A percentile compares a stretch with the other conserved stretches of the same genome.
Evolutionary conservation across 1,140 invertebrate genomes (phyloP).

Genomic region (Diprion similis): DNA sequence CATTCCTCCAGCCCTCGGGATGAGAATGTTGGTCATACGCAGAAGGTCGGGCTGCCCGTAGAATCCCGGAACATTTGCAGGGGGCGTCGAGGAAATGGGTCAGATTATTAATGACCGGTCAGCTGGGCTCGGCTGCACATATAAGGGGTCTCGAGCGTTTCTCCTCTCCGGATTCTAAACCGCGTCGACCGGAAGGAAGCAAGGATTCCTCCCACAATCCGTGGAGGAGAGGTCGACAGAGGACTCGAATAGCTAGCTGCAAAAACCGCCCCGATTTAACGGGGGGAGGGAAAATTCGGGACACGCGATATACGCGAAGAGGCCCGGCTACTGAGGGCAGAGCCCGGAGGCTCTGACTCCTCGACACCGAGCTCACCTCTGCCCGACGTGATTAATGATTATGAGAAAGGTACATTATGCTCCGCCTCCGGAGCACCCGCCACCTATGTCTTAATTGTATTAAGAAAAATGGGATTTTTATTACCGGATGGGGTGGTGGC

Average conservation of each 20-base stretch:
- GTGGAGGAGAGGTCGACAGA: too few relatives aligned
- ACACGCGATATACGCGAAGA: neutral
- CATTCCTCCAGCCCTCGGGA: too few relatives aligned
- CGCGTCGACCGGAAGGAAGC: neutral
- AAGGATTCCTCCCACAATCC: neutral
- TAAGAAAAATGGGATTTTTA: slow-evolving; percentile 47
- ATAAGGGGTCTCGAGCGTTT: neutral
- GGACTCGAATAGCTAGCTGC: too few relatives aligned
- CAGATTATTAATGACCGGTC: slow-evolving; percentile 62
- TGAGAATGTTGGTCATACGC: neutral
- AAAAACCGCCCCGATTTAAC: neutral
- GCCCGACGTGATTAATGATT: slow-evolving; percentile 58
- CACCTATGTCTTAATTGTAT: slow-evolving; percentile 52
- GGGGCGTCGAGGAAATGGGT: slow-evolving; percentile 57
- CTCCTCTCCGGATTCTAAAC: neutral
- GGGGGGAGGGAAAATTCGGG: neutral
- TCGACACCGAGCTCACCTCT: slow-evolving; percentile 37
- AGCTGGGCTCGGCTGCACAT: slow-evolving; percentile 36
- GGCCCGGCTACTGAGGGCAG: neutral
- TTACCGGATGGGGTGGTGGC: slow-evolving; percentile 23
- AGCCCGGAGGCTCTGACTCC: neutral
- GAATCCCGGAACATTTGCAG: slow-evolving; percentile 15
- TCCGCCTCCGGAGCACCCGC: slow-evolving; percentile 27
- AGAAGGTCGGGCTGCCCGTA: neutral
- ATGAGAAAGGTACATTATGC: slow-evolving; percentile 56